phyloP scores from a whole-genome alignment of 1,140 invertebrate genomes.

The Stenopsyche tienmushanensis region DNA sequence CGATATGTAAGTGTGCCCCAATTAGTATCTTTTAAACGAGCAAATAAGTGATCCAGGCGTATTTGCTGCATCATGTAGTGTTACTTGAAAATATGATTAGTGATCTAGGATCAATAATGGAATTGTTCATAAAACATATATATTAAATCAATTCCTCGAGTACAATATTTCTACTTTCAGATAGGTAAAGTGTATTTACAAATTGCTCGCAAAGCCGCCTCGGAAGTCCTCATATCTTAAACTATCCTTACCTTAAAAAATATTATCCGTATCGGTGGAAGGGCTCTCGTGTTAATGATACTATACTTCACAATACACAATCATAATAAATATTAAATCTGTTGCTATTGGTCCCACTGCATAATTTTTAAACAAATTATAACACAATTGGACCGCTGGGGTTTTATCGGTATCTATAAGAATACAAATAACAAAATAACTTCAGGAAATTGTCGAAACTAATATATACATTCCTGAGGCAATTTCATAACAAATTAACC shows the following conservation, averaged over 20 bases:
- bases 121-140: no score
- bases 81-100: no score
- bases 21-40: no score
- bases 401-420: slow-evolving; percentile 20
- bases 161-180: no score
- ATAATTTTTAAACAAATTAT: slow-evolving; percentile 62
- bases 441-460: slow-evolving; percentile 30
- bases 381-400: slow-evolving; percentile 52
- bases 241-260: slow-evolving; percentile 29
- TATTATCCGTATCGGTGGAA: slow-evolving; percentile 42
- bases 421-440: slow-evolving; percentile 33
- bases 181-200: background rate
- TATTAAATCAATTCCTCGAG: no score
- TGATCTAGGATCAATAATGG: no score
- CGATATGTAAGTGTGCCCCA: no score
- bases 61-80: no score
- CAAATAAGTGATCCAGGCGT: no score
- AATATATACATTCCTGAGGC: slow-evolving; percentile 38
- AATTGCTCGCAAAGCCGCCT: background rate
- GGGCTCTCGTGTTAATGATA: slow-evolving; percentile 39
- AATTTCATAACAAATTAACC: slow-evolving; percentile 35
- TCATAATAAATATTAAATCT: slow-evolving; percentile 59
- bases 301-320: slow-evolving; percentile 44
- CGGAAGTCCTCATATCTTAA: background rate
- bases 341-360: slow-evolving; percentile 57